Conservation (phyloP, 2,113 vertebrate species). For the Pheucticus melanocephalus region DNA sequence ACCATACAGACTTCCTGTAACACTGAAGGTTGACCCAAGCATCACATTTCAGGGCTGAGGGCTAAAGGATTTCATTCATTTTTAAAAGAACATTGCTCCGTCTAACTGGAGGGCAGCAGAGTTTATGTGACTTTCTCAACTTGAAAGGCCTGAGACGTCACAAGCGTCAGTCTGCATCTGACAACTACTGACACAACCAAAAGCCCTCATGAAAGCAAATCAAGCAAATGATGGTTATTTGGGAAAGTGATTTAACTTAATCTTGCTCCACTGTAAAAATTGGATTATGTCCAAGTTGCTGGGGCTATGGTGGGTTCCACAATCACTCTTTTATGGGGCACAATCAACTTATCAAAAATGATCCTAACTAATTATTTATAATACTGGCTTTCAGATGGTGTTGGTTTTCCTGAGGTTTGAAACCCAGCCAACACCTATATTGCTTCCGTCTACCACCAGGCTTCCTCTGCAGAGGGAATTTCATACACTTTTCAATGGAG, state of each 20-base stretch:
- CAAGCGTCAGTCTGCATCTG: constrained; percentile 43
- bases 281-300: constrained; percentile 21
- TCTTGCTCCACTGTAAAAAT: constrained; percentile 6
- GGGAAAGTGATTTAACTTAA: constrained; percentile 48
- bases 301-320: not conserved
- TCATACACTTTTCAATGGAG: not conserved
- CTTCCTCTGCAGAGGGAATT: constrained; percentile 17
- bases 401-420: constrained; percentile 27
- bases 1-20: constrained; percentile 30
- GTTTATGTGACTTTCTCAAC: constrained; percentile 27
- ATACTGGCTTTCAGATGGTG: constrained; percentile 45
- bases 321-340: constrained; percentile 38
- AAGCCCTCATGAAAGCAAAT: constrained; percentile 42
- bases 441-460: constrained; percentile 9
- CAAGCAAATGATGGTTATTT: constrained; percentile 55
- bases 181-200: constrained; percentile 42
- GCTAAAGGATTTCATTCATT: constrained; percentile 55
- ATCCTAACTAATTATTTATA: constrained; percentile 53
- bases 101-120: constrained; percentile 27
- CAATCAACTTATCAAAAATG: constrained; percentile 48
- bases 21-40: constrained; percentile 22
- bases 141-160: constrained; percentile 7
- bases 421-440: constrained; percentile 40
- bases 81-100: not conserved
- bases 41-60: constrained; percentile 41